Base-by-base conservation (phyloP, 2,888 invertebrate genomes). In the Frankliniella intonsa region DNA sequence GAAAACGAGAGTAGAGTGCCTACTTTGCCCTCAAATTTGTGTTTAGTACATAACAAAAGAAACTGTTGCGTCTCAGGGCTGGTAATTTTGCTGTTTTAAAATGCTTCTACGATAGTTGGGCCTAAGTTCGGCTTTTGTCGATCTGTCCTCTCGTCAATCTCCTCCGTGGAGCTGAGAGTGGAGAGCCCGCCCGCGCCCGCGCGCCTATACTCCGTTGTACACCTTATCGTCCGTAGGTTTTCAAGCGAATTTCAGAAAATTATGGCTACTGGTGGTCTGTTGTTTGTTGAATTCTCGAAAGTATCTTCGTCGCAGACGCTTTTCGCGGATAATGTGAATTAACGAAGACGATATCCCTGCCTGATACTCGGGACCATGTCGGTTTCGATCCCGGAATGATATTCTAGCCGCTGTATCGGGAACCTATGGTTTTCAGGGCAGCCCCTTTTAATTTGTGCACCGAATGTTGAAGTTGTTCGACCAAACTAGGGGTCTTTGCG, bases 391-490 rank as follows among this genome's bases (percentile, higher is more conserved):
- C 38, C 38, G 17, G 62, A 62, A 14, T 14, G n/a, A 0, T n/a
- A 62, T 7, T 62, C 62, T 62, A n/a, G n/a, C 62, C 19, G 62
- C 62, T 62, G 7, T 7, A 17, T n/a, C 62, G 14, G n/a, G 62
- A 62, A 19, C n/a, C n/a, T 14, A n/a, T 62, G 62, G n/a, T 76
- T 76, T 76, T 76, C 69, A 76, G 69, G 69, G 69, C 69, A 76
- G 25, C 69, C 25, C 69, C 69, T 76, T 76, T 76, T 76, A 12
- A 76, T 22, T 25, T 25, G 69, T 10, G 69, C 69, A 19, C 69
- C 69, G 25, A 76, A 12, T 76, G 62, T 62, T 62, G 3, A 38
- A 38, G 38, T 38, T 62, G 0, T 17, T 62, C n/a, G 62, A n/a
- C n/a, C 62, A 17, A 62, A n/a, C 17, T n/a, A 19, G 62, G 62